phyloP scores from a whole-genome alignment of 2,113 vertebrate species.

The Stegostoma tigrinum region DNA sequence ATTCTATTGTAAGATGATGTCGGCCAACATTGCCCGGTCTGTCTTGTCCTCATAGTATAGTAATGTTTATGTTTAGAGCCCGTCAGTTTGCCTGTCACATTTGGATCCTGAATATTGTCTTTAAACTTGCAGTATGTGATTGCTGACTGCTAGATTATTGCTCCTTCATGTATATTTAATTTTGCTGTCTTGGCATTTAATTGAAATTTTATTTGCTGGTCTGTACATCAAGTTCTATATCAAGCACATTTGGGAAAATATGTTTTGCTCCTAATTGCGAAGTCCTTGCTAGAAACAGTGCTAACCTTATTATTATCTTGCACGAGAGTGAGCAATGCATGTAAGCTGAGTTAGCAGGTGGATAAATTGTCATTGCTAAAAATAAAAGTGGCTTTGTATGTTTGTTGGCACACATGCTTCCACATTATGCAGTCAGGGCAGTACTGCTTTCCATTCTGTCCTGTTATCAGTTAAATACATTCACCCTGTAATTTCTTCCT shows the following conservation, averaged over 20 bases:
- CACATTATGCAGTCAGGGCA: background rate
- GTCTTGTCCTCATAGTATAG: background rate
- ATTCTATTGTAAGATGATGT: background rate
- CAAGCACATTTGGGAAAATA: background rate
- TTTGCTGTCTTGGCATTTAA: background rate
- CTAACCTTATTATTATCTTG: background rate
- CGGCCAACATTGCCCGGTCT: too few relatives aligned
- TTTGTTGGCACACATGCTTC: background rate
- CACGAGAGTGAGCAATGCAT: background rate
- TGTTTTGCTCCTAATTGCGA: background rate
- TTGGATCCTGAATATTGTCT: background rate
- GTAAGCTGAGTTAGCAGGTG: background rate
- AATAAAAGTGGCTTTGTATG: background rate
- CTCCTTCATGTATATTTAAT: background rate
- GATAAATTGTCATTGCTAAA: constrained; percentile 6
- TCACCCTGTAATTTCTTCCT: background rate
- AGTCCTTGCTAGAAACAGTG: background rate
- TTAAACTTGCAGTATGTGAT: too few relatives aligned
- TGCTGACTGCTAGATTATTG: background rate
- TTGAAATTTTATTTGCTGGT: background rate
- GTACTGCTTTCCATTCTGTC: background rate
- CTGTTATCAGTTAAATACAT: constrained; percentile 30
- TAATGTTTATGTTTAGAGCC: background rate
- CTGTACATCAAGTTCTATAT: background rate
- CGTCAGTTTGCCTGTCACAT: background rate